phyloP scores from a whole-genome alignment of 2,113 vertebrate species.

The Ivindomyrus marchei region DNA sequence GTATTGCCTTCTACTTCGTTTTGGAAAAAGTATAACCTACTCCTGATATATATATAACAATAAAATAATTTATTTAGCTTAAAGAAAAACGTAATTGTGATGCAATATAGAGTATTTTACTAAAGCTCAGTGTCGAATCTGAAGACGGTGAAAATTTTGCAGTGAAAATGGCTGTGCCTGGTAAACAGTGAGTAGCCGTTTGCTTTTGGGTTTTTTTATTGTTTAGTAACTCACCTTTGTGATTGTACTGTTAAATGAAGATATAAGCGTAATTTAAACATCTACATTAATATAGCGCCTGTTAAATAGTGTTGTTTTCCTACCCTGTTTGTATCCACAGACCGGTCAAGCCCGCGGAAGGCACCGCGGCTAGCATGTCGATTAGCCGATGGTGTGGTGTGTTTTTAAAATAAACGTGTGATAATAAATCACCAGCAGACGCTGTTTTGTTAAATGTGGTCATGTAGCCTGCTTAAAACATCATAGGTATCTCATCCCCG shows the following conservation, averaged over 20 bases:
- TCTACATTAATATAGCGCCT: background rate
- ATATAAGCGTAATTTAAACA: background rate
- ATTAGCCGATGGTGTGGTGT: background rate
- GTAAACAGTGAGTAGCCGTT: constrained; percentile 68
- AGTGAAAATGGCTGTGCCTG: constrained; percentile 68
- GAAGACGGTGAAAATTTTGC: constrained; percentile 25
- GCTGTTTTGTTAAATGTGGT: background rate
- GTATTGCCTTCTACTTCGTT: background rate
- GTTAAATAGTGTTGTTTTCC: background rate
- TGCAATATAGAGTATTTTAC: background rate
- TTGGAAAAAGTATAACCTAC: background rate
- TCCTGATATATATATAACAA: background rate
- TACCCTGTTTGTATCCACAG: background rate
- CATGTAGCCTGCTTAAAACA: background rate
- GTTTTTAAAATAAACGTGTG: background rate
- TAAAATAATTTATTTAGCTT: background rate
- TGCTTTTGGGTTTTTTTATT: background rate
- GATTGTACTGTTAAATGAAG: background rate
- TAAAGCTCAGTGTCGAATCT: background rate
- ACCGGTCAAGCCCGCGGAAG: background rate
- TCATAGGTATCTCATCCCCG: background rate
- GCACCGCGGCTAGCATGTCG: background rate
- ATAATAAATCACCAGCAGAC: background rate
- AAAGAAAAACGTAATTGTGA: background rate
- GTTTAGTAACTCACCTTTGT: background rate